Evolutionary conservation across 1,140 invertebrate genomes (phyloP), one percentile per base, ranked within the genome.

Genomic region (Caligus rogercresseyi): DNA sequence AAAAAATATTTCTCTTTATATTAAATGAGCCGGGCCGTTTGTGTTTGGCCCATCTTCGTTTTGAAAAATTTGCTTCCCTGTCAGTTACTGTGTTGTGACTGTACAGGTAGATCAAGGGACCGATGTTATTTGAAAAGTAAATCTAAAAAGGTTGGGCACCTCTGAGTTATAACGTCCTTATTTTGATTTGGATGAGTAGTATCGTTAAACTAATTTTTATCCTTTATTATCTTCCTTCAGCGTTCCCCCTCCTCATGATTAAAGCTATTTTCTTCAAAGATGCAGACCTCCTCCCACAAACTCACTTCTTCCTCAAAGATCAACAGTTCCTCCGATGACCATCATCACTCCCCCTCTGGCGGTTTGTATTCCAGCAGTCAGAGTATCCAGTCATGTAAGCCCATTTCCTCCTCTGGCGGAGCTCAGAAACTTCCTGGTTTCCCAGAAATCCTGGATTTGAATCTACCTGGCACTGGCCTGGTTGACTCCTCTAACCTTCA

Each of bases 401-500:
- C 18, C 26, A 15, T 26, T 24, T 18, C 63, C 3, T n/a, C 52
- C 23, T 64, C 26, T 43, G 18, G 54, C 16, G 20, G 54, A 1
- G 63, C 21, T 24, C 54, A 60, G 21, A 54, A 64, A 21, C 66
- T 78, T 43, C 77, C 77, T 14, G 74, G 78, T n/a, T 78, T 78
- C 67, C 76, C 77, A 1, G 71, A 71, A 19, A 67, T 77, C 13
- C 72, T 72, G 60, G 74, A 76, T 52, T 67, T 78, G n/a, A 70
- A 72, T 64, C 67, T 78, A 0, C 74, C 75, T 16, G 16, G 18
- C 24, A n/a, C 23, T 15, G 21, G 20, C 2, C 14, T 18, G 2
- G 43, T 60, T 13, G 16, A 21, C 3, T 25, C 11, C 16, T 18
- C 18, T 3, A 25, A 43, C 15, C 16, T 60, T 14, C 57, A 60